phyloP scores from a whole-genome alignment of 2,113 vertebrate genomes.

The Zosterops japonicus region DNA sequence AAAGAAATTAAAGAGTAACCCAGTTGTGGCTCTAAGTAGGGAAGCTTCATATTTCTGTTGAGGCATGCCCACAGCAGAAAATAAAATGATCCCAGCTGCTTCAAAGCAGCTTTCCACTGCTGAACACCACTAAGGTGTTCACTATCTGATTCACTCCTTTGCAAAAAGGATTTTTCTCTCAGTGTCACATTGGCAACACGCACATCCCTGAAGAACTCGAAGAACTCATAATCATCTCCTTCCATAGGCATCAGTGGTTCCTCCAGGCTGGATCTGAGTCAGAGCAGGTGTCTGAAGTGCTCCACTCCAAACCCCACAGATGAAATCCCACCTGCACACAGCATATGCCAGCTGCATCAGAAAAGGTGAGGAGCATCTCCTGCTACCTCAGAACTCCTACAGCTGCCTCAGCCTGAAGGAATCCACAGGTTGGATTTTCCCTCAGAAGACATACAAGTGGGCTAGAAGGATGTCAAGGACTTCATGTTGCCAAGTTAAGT shows the following conservation, averaged over 20 bases:
- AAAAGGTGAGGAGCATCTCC: background rate
- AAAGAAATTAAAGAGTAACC: background rate
- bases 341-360: background rate
- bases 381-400: background rate
- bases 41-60: background rate
- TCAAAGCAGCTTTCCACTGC: background rate
- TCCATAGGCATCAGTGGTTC: rapidly evolving
- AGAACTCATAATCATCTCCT: background rate
- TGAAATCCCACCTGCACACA: rapidly evolving
- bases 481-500: background rate
- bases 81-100: background rate
- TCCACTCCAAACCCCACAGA: background rate
- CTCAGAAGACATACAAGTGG: background rate
- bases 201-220: background rate
- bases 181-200: background rate
- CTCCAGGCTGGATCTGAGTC: background rate
- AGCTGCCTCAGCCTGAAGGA: background rate
- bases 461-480: background rate
- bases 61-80: background rate
- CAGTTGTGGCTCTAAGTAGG: background rate
- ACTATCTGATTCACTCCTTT: background rate
- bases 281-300: background rate
- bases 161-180: background rate
- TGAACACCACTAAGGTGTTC: background rate
- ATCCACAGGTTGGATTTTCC: background rate